Evolutionary conservation across 2,888 invertebrate genomes (phyloP), one percentile per base, ranked within the genome.

Genomic region (Dioctria linearis): DNA sequence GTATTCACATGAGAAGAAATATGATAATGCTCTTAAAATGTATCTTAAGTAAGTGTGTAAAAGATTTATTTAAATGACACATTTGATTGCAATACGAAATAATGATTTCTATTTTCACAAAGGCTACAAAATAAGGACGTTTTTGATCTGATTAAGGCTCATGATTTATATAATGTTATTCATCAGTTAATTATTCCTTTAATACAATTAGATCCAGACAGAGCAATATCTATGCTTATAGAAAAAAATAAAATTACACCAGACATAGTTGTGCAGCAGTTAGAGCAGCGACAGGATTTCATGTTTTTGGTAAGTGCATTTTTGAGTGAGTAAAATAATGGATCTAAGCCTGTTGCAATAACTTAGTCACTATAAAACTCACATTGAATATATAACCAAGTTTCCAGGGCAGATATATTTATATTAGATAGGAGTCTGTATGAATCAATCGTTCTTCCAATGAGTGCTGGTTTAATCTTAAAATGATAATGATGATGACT

Each of bases 11-110:
- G 94, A 96, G 84, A 93, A 94, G 83, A 94, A 96, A 87, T 98
- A 96, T 88, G 97, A 98, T 87, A 96, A 96, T 89, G 97, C 98
- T 1, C 90, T 98, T 78, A 94, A 94, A 37, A 95, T 97, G 90
- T 98, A 97, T 88, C 90, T 98, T 66, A 96, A 94, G 93, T 93
- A 87, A 90, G 91, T 88, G 61, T 4, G 63, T 51, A 46, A 61
- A 25, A 42, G n/a, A 5, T 80, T 78, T 46, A 49, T 63, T 69
- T 73, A 61, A 40, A 25, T 25, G 25, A 25, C 25, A 25, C 25
- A 76, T 82, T 25, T 6, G 37, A 37, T 54, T 42, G 43, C n/a
- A 4, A 61, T 40, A 9, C 4, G 5, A 25, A 42, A 11, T 5
- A 65, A 80, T 61, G 54, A 49, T 57, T 39, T 39, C 43, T 4